Percentiles rank a stretch among this genome's conserved stretches.
Evolutionary conservation across 2,888 invertebrate species (phyloP).

Genomic region (Ophion ellenae): DNA sequence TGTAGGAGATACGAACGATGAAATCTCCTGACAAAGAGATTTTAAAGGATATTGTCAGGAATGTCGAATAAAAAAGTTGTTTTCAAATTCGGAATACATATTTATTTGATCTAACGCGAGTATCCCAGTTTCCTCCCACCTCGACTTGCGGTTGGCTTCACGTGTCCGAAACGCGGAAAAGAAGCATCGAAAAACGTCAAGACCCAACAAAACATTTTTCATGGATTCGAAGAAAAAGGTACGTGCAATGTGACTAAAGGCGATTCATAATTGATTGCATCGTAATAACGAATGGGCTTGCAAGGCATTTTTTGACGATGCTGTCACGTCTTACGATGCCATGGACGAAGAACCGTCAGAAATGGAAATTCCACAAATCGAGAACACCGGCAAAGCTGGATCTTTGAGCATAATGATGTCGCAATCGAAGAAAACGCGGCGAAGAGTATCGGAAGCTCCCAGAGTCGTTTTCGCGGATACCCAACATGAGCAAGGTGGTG

Average conservation of each 20-base stretch:
- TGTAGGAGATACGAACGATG: background rate
- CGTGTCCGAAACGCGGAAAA: background rate
- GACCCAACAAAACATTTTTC: background rate
- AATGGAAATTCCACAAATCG: conserved; percentile 11
- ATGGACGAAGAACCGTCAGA: background rate
- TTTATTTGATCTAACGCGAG: conserved; percentile 2
- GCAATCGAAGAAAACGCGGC: conserved; percentile 39
- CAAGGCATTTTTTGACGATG: conserved; percentile 7
- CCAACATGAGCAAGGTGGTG: background rate
- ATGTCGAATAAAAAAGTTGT: conserved; percentile 26
- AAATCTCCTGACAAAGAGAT: background rate
- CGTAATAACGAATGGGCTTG: background rate
- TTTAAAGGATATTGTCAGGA: background rate
- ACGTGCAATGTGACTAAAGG: background rate
- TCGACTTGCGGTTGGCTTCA: conserved; percentile 25
- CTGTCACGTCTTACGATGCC: background rate
- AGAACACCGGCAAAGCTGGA: background rate
- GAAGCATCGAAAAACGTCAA: conserved; percentile 3
- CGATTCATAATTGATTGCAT: background rate
- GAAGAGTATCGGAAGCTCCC: conserved; percentile 32
- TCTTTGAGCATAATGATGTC: conserved; percentile 17
- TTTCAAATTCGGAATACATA: background rate
- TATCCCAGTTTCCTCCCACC: background rate
- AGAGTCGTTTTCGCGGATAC: conserved; percentile 51
- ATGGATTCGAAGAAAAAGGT: conserved; percentile 31